Conservation (phyloP, 2,888 invertebrate genomes). For the Achlya flavicornis region DNA sequence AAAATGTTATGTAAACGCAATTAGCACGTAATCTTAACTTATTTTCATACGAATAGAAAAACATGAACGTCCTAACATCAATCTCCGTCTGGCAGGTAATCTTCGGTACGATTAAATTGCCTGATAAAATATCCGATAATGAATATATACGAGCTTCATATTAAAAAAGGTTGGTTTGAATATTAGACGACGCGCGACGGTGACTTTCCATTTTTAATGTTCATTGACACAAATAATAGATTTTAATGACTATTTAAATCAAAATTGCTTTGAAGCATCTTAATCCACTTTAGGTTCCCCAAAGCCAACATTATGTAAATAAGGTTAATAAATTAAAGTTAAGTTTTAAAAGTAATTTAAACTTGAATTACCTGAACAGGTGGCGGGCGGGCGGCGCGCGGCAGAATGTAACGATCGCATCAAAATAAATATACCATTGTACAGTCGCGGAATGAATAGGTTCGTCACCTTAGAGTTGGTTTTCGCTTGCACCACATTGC, state of each 20-base stretch:
- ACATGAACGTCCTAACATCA: slow-evolving; percentile 23
- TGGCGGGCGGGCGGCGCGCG: slow-evolving; percentile 26
- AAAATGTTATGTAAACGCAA: background rate
- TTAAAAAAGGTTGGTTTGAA: background rate
- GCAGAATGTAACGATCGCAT: slow-evolving; percentile 23
- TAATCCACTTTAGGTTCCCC: slow-evolving; percentile 26
- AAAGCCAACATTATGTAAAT: slow-evolving; percentile 52
- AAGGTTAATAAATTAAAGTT: slow-evolving; percentile 48
- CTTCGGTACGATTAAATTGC: slow-evolving; percentile 31
- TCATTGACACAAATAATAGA: background rate
- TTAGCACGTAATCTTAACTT: background rate
- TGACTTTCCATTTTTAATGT: background rate
- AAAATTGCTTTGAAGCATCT: slow-evolving; percentile 18
- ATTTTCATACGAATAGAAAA: background rate
- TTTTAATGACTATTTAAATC: background rate
- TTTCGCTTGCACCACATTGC: too few relatives aligned
- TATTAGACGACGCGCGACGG: too few relatives aligned
- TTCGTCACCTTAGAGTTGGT: too few relatives aligned
- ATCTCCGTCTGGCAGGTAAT: slow-evolving; percentile 28
- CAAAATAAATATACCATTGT: slow-evolving; percentile 25
- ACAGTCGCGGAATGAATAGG: too few relatives aligned
- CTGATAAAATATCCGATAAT: slow-evolving; percentile 22
- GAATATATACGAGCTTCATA: background rate
- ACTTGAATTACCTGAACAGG: slow-evolving; percentile 46
- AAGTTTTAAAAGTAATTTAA: slow-evolving; percentile 53